phyloP scores from a whole-genome alignment of 2,797 vertebrate genomes.

The Chiroxiphia lanceolata region DNA sequence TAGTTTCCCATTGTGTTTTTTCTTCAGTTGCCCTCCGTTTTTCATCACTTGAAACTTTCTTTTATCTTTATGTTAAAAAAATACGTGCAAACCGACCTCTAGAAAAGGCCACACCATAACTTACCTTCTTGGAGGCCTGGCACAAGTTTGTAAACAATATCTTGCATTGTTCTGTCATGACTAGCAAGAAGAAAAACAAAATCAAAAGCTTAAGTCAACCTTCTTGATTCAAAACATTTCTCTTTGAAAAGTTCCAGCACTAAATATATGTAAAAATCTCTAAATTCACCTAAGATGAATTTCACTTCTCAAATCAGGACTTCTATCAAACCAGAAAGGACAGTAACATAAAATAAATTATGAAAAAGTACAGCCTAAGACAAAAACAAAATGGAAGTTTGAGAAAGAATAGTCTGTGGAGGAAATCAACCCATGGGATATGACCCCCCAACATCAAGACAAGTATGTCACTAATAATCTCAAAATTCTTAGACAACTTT shows the following conservation, averaged over 20 bases:
- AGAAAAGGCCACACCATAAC: background rate
- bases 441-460: background rate
- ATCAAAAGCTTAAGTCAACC: background rate
- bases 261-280: background rate
- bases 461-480: background rate
- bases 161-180: constrained; percentile 99
- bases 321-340: background rate
- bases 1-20: background rate
- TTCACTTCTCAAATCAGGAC: background rate
- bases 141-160: constrained; percentile 99
- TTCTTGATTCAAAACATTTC: background rate
- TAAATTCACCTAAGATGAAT: background rate
- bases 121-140: constrained; percentile 98
- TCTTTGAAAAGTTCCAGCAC: background rate
- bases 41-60: background rate
- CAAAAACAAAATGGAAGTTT: background rate
- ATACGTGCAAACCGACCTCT: background rate
- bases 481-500: background rate
- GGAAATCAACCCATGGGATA: background rate
- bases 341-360: background rate
- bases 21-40: accelerated
- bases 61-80: background rate
- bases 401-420: background rate
- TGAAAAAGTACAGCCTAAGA: background rate
- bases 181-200: constrained; percentile 69